Conservation (phyloP, 1,140 invertebrate genomes). For the Hirudo medicinalis region DNA sequence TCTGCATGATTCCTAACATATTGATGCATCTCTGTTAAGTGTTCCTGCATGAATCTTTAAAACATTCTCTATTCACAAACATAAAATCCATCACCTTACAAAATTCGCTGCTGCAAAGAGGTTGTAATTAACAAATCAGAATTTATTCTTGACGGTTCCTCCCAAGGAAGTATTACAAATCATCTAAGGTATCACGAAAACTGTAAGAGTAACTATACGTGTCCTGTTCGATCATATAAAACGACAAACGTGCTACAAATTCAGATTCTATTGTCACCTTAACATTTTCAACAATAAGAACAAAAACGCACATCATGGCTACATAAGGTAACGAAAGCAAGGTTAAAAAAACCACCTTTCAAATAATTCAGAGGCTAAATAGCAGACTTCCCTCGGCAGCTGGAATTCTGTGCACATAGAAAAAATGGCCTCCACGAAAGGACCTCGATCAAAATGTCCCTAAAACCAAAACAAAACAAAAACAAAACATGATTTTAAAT, state of each 20-base stretch:
- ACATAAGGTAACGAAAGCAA: background rate
- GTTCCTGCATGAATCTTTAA: slow-evolving; percentile 10
- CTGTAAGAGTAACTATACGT: too few species aligned
- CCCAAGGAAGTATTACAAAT: too few species aligned
- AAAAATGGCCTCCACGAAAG: too few species aligned
- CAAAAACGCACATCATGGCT: background rate
- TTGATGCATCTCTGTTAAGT: background rate
- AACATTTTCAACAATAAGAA: too few species aligned
- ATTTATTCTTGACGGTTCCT: too few species aligned
- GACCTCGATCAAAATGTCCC: too few species aligned
- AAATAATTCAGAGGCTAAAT: background rate
- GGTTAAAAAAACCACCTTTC: background rate
- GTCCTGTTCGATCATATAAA: background rate
- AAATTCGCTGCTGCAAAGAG: background rate
- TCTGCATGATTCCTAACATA: background rate
- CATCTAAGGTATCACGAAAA: too few species aligned
- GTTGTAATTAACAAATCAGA: background rate
- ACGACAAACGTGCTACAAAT: too few species aligned
- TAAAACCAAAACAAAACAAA: too few species aligned
- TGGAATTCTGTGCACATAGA: background rate
- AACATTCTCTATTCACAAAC: background rate
- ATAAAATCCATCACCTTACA: background rate
- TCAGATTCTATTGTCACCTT: too few species aligned
- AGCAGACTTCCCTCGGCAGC: background rate
- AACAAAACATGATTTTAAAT: too few species aligned